Conservation (phyloP, 2,888 invertebrate species). For the Stratiomys singularior region DNA sequence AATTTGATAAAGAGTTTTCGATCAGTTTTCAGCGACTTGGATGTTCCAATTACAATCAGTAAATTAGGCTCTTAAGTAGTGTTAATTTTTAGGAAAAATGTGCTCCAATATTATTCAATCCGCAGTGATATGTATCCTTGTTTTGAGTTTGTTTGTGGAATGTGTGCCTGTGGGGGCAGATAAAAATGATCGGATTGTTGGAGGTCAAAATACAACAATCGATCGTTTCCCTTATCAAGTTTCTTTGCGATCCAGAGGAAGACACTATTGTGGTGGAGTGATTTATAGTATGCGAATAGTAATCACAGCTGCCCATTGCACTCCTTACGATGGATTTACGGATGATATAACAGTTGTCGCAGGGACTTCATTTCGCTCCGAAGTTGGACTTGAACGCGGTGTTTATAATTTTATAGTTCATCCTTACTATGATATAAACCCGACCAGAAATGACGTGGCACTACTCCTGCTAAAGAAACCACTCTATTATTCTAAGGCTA, state of each 20-base stretch:
- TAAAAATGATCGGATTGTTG: constrained; percentile 33
- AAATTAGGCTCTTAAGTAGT: too few species aligned
- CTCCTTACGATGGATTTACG: constrained; percentile 47
- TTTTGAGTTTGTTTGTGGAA: too few species aligned
- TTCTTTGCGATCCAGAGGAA: constrained; percentile 7
- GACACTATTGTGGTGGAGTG: constrained; percentile 33
- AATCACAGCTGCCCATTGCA: constrained; percentile 41
- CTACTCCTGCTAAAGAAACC: constrained; percentile 66
- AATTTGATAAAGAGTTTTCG: too few species aligned
- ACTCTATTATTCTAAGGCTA: constrained; percentile 62
- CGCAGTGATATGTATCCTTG: too few species aligned
- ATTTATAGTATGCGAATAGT: constrained; percentile 10
- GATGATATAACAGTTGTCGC: constrained; percentile 61
- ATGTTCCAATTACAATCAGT: too few species aligned
- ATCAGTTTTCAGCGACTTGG: too few species aligned
- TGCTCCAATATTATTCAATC: too few species aligned
- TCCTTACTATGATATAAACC: constrained; percentile 64
- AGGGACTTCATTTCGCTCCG: constrained; percentile 65
- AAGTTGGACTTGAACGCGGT: constrained; percentile 58
- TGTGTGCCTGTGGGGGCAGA: background rate
- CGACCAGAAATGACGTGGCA: constrained; percentile 70
- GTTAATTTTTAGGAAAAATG: too few species aligned
- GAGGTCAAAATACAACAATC: constrained; percentile 22
- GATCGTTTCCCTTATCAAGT: constrained; percentile 32
- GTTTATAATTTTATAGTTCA: constrained; percentile 65